These are phyloP conservation scores for Standfussiana lucernea DNA, from an alignment of 2,888 invertebrate species.

Conservation along the genomic window DNA sequence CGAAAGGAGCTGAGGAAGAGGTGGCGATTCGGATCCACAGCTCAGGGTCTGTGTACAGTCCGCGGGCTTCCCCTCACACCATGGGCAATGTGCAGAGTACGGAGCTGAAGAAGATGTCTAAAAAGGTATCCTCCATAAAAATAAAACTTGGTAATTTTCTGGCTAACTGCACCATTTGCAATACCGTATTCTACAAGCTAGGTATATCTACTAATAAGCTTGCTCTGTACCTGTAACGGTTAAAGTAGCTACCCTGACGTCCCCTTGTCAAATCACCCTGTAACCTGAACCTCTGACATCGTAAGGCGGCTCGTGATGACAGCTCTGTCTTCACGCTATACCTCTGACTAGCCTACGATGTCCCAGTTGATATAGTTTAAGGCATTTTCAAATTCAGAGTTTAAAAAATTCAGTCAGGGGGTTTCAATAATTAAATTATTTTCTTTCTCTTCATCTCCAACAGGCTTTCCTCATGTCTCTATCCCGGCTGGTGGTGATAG, in stretches of 20 bases:
- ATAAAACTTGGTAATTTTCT: not conserved
- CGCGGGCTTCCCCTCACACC: conserved; percentile 79
- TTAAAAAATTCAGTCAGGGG: too few species aligned
- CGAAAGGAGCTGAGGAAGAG: conserved; percentile 81
- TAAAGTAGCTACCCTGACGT: not conserved
- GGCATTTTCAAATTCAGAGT: not conserved
- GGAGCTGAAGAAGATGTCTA: conserved; percentile 85
- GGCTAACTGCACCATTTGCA: not conserved
- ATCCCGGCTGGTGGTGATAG: conserved; percentile 90
- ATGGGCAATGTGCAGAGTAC: conserved; percentile 75
- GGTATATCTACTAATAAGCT: not conserved
- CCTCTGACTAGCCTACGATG: not conserved
- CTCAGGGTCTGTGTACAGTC: conserved; percentile 81
- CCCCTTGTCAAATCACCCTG: too few species aligned
- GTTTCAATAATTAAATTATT: not conserved
- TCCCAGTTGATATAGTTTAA: not conserved
- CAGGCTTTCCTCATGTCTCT: conserved; percentile 91
- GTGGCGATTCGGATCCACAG: conserved; percentile 84
- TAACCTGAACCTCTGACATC: too few species aligned
- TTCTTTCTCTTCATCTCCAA: not conserved
- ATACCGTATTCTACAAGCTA: not conserved
- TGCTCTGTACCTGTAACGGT: not conserved
- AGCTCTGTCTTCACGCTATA: not conserved
- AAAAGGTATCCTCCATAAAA: conserved; percentile 73
- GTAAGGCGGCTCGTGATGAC: not conserved